Conservation (phyloP, 1,140 invertebrate species). For the Rhopalosiphum padi region DNA sequence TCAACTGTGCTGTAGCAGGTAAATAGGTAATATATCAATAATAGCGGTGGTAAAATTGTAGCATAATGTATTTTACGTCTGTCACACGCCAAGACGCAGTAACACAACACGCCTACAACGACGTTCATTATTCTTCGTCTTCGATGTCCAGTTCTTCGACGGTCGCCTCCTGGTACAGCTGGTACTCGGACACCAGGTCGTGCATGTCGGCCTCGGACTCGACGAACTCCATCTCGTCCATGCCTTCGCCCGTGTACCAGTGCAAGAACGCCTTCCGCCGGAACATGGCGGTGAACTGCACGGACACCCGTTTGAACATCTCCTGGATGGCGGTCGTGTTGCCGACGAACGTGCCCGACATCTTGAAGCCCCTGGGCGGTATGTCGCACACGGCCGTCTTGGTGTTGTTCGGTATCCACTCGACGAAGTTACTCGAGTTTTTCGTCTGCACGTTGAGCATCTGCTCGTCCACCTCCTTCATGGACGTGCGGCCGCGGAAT, state of each 20-base stretch:
- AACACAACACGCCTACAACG: too few species aligned
- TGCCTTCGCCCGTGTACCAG: not conserved
- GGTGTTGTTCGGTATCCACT: not conserved
- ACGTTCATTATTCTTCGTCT: conserved; percentile 62
- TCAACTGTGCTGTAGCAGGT: too few species aligned
- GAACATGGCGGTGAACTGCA: conserved; percentile 93
- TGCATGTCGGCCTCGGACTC: conserved; percentile 78
- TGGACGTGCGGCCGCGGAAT: conserved; percentile 94
- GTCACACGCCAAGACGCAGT: too few species aligned
- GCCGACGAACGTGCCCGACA: conserved; percentile 65
- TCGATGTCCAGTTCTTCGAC: conserved; percentile 71
- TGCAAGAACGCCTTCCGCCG: conserved; percentile 79
- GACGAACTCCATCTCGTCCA: not conserved
- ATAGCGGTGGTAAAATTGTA: too few species aligned
- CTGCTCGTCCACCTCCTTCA: conserved; percentile 70
- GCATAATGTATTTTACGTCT: too few species aligned
- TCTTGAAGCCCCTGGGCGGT: conserved; percentile 87
- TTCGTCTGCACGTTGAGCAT: not conserved
- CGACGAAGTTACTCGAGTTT: not conserved
- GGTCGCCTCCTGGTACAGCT: conserved; percentile 69
- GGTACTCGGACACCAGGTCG: conserved; percentile 74
- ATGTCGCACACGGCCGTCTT: conserved; percentile 83
- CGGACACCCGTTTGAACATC: conserved; percentile 85
- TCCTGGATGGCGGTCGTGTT: conserved; percentile 88
- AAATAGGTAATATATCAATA: too few species aligned